Evolutionary conservation across 2,113 vertebrate species (phyloP).

Genomic region (Suncus etruscus): DNA sequence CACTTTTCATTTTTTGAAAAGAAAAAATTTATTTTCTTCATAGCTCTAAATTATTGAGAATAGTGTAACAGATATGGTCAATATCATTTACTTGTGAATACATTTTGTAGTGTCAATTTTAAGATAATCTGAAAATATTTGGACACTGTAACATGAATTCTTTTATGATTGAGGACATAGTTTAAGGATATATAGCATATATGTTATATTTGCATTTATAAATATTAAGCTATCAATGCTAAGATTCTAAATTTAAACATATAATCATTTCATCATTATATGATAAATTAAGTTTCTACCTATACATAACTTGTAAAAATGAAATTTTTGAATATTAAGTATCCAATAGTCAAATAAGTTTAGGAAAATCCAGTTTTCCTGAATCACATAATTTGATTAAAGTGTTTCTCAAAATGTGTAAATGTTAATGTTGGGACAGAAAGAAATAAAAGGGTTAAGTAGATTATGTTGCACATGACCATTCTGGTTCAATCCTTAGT

Average conservation of each 20-base stretch:
- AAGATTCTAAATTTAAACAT: slow-evolving; percentile 5
- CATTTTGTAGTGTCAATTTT: neutral
- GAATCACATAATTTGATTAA: neutral
- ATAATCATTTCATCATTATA: neutral
- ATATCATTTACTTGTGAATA: neutral
- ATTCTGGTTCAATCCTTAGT: too few relatives aligned
- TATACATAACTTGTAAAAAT: neutral
- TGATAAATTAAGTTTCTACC: neutral
- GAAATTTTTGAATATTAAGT: neutral
- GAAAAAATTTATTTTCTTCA: slow-evolving; percentile 5
- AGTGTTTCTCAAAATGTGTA: neutral
- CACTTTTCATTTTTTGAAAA: slow-evolving; percentile 44
- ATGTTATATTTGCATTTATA: too few relatives aligned
- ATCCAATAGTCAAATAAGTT: neutral
- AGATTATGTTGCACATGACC: too few relatives aligned
- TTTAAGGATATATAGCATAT: too few relatives aligned
- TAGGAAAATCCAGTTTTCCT: neutral
- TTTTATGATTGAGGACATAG: too few relatives aligned
- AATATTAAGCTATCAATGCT: too few relatives aligned
- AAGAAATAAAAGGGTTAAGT: too few relatives aligned
- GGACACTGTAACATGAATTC: too few relatives aligned
- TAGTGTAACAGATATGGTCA: neutral
- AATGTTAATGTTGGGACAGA: neutral
- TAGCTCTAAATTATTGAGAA: slow-evolving; percentile 1
- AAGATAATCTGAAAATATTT: too few relatives aligned